phyloP scores from a whole-genome alignment of 2,888 invertebrate species.

The Callyntrura guangdongensis region DNA sequence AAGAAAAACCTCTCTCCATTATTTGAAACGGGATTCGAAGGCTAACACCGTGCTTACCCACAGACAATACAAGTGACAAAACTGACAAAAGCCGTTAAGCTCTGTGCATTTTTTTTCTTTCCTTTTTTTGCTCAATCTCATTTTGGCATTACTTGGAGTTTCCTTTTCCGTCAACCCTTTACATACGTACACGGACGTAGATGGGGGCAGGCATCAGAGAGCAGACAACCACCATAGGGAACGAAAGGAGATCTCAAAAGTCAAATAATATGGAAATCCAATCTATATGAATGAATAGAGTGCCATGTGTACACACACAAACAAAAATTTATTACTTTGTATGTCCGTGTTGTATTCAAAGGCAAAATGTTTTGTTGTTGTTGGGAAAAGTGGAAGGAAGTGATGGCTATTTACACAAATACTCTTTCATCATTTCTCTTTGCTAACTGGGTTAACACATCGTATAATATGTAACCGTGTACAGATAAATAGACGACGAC shows the following conservation, averaged over 20 bases:
- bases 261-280: slow-evolving; percentile 38
- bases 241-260: background rate
- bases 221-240: background rate
- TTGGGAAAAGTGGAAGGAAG: slow-evolving; percentile 16
- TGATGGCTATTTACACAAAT: background rate
- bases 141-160: background rate
- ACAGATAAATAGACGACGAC: background rate
- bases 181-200: background rate
- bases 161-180: background rate
- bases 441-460: background rate
- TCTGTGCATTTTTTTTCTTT: background rate
- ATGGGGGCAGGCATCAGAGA: background rate
- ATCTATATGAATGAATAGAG: slow-evolving; percentile 20
- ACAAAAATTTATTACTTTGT: background rate
- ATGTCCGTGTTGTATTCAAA: background rate
- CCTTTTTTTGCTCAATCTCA: background rate
- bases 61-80: background rate
- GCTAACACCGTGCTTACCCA: too few relatives aligned
- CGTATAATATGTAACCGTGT: too few relatives aligned
- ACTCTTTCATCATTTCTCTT: slow-evolving; percentile 9
- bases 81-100: background rate
- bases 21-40: too few relatives aligned
- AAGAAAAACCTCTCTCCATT: too few relatives aligned
- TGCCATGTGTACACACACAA: background rate
- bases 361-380: background rate